A percentile compares a stretch with the other conserved stretches of the same genome.
These are phyloP conservation scores for Platalea minor DNA, from an alignment of 2,797 vertebrate species.

Conservation along the genomic window DNA sequence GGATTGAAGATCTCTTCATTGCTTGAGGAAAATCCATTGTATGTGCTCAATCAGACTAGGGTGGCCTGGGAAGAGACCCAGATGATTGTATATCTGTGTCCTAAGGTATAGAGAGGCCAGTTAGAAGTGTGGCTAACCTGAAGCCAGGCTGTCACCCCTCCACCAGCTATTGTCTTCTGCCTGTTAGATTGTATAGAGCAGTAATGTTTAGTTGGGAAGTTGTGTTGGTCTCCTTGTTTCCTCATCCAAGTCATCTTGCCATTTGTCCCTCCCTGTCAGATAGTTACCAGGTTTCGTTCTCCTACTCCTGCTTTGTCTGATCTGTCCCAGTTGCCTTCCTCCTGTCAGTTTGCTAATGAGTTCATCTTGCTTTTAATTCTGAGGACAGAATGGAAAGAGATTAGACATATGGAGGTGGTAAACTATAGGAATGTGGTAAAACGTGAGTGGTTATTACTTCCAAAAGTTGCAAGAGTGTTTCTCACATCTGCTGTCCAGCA, in stretches of 20 bases:
- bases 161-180: not conserved
- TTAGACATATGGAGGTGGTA: not conserved
- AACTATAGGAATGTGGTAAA: not conserved
- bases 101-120: not conserved
- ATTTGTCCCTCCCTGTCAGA: not conserved
- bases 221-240: not conserved
- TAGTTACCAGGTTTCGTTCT: not conserved
- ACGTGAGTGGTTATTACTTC: not conserved
- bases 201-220: not conserved
- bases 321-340: not conserved
- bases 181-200: not conserved
- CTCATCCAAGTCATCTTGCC: not conserved
- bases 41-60: not conserved
- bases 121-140: not conserved
- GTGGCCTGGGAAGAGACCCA: not conserved
- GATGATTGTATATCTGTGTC: not conserved
- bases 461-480: not conserved
- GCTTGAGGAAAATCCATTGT: not conserved
- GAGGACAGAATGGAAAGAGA: not conserved
- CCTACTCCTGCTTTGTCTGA: not conserved
- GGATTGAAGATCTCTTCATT: not conserved
- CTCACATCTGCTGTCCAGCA: not conserved
- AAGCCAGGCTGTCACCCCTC: not conserved
- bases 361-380: not conserved
- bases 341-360: not conserved